phyloP scores from a whole-genome alignment of 2,888 invertebrate genomes.

The Nymphalis c-album region DNA sequence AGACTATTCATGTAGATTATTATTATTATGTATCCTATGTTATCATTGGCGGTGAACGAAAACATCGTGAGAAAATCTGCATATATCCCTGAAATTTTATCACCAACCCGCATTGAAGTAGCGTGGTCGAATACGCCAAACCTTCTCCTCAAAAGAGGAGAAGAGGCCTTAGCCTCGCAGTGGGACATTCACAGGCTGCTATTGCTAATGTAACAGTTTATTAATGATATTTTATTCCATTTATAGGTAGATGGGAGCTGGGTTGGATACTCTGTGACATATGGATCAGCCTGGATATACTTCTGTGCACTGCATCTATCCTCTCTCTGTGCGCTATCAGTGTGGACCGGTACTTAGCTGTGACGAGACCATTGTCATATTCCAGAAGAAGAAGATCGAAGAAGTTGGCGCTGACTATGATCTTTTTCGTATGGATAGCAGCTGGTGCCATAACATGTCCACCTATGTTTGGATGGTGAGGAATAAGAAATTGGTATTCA shows the following conservation, averaged over 20 bases:
- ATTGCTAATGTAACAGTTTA: background rate
- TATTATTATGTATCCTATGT: no score
- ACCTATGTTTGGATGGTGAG: constrained; percentile 95
- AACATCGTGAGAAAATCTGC: no score
- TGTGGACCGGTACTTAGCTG: constrained; percentile 94
- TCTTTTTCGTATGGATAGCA: constrained; percentile 93
- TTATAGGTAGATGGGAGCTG: constrained; percentile 90
- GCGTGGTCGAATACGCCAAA: no score
- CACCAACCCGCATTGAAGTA: no score
- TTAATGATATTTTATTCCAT: constrained; percentile 2
- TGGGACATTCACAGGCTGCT: no score
- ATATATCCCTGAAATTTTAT: no score
- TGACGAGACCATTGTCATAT: constrained; percentile 95
- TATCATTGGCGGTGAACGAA: no score
- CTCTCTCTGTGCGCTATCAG: constrained; percentile 96
- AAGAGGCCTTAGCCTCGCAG: no score
- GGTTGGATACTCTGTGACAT: constrained; percentile 93
- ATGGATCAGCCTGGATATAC: constrained; percentile 96
- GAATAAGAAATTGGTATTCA: constrained; percentile 30
- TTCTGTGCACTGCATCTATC: constrained; percentile 96
- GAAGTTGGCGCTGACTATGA: constrained; percentile 91
- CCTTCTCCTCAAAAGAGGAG: no score
- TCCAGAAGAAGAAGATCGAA: constrained; percentile 93
- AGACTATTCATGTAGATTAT: background rate
- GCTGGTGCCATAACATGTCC: constrained; percentile 96